Evolutionary conservation across 2,888 invertebrate genomes (phyloP).

Genomic region (Drosophila setosimentum): DNA sequence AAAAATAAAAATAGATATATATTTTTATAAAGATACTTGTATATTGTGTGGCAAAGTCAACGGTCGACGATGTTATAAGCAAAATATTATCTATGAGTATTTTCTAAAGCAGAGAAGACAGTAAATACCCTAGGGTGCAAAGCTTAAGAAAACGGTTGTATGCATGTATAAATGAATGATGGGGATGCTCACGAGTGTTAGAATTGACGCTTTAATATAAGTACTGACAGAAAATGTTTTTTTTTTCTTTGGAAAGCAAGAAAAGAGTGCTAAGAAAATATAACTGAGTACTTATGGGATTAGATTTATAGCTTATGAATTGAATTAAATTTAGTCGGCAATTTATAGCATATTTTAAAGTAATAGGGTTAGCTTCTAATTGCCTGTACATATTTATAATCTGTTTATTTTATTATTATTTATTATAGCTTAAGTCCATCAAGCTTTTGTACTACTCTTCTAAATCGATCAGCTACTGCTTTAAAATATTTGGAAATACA

Average conservation of each 20-base stretch:
- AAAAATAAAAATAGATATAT: constrained; percentile 27
- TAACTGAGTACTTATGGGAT: not conserved
- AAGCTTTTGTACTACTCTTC: not conserved
- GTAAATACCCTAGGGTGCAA: constrained; percentile 29
- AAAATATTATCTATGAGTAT: constrained; percentile 29
- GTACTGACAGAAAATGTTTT: not conserved
- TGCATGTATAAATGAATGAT: not conserved
- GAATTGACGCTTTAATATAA: not conserved
- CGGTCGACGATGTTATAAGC: constrained; percentile 41
- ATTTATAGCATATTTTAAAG: not conserved
- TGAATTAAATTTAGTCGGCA: not conserved
- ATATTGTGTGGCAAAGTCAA: constrained; percentile 51
- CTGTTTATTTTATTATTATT: not conserved
- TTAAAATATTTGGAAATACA: not conserved
- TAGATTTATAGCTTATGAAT: not conserved
- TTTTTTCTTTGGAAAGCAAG: no score
- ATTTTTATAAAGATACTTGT: constrained; percentile 13
- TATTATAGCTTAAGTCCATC: not conserved
- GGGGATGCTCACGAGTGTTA: not conserved
- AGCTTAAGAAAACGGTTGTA: constrained; percentile 9
- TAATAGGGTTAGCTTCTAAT: not conserved
- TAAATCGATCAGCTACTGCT: not conserved
- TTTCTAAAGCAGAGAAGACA: constrained; percentile 20
- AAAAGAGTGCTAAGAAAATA: not conserved
- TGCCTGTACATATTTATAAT: not conserved